Evolutionary conservation across 1,140 invertebrate species (phyloP), one percentile per base, ranked within the genome.

Genomic region (Lucilia cuprina): DNA sequence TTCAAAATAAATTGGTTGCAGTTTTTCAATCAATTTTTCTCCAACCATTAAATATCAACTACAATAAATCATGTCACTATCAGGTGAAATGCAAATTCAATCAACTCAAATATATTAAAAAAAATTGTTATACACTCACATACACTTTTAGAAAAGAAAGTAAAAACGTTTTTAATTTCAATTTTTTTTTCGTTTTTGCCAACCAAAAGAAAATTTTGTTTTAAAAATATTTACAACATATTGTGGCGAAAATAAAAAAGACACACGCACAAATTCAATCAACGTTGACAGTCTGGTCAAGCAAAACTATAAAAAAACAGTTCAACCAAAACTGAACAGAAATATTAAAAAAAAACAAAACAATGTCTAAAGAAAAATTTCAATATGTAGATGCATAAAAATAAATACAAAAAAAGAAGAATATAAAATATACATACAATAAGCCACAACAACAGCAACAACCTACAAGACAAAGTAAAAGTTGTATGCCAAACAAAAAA

Each of bases 11-110:
- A 60, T 60, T 17, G 55, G 14, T 60, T 60, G 55, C 55, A 60
- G 50, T 60, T 60, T 60, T 60, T n/a, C 55, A 60, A n/a, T 60
- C 55, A 60, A 60, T 60, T 60, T 60, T 60, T 60, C 14, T n/a
- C 50, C n/a, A 30, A 3, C 55, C n/a, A 60, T 17, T 70, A 21
- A 70, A 21, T 19, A 70, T n/a, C 19, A 21, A 21, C n/a, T 70
- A 25, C 19, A 70, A 70, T 70, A 70, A 70, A 70, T 70, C 65
- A 70, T 70, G 65, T 70, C 19, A 70, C 65, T 21, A 70, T 70
- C 65, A 70, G 19, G 65, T 70, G 65, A 70, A 70, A 70, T 70
- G 65, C 65, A 70, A 70, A 70, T 70, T 70, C 65, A 70, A 70
- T 70, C 65, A 70, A 70, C 65, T 21, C 10, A 21, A 70, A 70